A percentile compares a stretch with the other conserved stretches of the same genome.
Conservation (phyloP, 1,140 invertebrate genomes). For the Cotesia glomerata region DNA sequence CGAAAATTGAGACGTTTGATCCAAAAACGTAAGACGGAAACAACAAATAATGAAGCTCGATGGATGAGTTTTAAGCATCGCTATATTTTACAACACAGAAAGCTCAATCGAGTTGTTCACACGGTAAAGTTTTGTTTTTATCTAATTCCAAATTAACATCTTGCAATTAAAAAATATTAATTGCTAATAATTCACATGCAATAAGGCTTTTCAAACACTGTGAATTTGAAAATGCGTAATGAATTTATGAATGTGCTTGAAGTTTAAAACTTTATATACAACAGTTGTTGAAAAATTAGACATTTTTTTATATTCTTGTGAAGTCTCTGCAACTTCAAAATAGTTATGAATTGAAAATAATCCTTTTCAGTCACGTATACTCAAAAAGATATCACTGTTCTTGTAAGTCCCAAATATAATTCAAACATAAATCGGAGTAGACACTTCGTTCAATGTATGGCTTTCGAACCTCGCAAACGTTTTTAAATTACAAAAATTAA, state of each 20-base stretch:
- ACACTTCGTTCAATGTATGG: slow-evolving; percentile 8
- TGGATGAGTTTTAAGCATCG: slow-evolving; percentile 13
- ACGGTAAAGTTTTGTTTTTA: slow-evolving; percentile 12
- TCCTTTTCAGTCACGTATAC: not conserved
- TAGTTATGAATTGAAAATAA: too few relatives aligned
- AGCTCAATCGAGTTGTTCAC: slow-evolving; percentile 12
- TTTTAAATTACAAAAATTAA: not conserved
- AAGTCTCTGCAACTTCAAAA: too few relatives aligned
- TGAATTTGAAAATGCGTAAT: too few relatives aligned
- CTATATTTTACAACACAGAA: slow-evolving; percentile 4
- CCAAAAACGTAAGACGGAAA: slow-evolving; percentile 5
- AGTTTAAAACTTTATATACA: too few relatives aligned
- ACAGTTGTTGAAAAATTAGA: too few relatives aligned
- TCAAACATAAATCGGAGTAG: not conserved
- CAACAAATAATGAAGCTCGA: slow-evolving; percentile 17
- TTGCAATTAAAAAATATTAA: too few relatives aligned
- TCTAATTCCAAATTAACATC: not conserved
- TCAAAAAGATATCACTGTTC: not conserved
- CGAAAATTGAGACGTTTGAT: slow-evolving; percentile 16
- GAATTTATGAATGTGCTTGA: too few relatives aligned
- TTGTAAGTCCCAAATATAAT: slow-evolving; percentile 9
- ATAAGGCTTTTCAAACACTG: too few relatives aligned
- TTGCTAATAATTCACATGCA: too few relatives aligned
- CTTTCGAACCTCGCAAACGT: not conserved
- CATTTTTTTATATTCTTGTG: too few relatives aligned